Base-by-base conservation (phyloP, 2,888 invertebrate genomes). In the Furcula furcula region DNA sequence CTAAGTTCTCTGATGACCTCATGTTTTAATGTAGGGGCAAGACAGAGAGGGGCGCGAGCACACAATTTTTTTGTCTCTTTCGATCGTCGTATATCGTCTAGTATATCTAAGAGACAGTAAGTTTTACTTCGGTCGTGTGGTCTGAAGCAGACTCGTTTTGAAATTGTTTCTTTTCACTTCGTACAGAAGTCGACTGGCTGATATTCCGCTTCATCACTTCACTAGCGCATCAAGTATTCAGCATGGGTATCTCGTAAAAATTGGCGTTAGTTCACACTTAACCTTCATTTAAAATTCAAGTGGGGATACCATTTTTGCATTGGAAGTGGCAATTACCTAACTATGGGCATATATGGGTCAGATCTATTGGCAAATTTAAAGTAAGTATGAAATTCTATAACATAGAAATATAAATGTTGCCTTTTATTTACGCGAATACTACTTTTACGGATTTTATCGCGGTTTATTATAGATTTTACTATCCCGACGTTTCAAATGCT, bases 201-300 rank as follows among this genome's bases (percentile, higher is more conserved):
- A 3, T 16, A 16, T 19, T 48, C 29, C 30, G 21, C 39, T 26
- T 48, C 46, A 53, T 42, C 40, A 47, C 62, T 64, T 67, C 65
- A 64, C 59, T 40, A 29, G 47, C 69, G 71, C 72, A 78, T 80
- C 60, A 46, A 27, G 64, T 63, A 81, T 80, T 76, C 81, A 32
- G 59, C 65, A 60, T 60, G 71, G 47, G 29, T 57, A 61, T 65
- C 68, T 74, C 77, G 75, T 78, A 81, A 83, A 82, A 82, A 83
- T 76, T 72, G 73, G 76, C 68, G 78, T 83, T 78, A 80, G 80
- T 78, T 78, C 78, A 75, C 79, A 81, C 81, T 84, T 78, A 76
- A 72, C 46, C 55, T 46, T 29, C 62, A 55, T 67, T 82, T 76
- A 72, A 77, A 77, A 82, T 82, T 82, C 83, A 58, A 61, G 65